Conservation (phyloP, 2,113 vertebrate genomes). For the Chlorodrepanis virens region DNA sequence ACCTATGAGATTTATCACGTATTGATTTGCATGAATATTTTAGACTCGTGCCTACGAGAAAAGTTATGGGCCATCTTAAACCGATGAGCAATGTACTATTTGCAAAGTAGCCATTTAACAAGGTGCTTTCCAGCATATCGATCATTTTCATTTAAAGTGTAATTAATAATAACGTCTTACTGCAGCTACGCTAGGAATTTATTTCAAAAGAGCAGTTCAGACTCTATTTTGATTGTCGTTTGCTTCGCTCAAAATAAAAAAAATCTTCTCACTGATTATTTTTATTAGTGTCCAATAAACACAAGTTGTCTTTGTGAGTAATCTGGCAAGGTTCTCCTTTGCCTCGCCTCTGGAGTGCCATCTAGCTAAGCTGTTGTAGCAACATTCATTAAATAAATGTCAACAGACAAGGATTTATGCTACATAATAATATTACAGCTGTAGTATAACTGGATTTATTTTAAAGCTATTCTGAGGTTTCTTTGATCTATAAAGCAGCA, state of each 20-base stretch:
- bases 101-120: constrained; percentile 36
- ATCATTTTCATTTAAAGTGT: constrained; percentile 17
- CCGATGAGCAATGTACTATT: constrained; percentile 9
- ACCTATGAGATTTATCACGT: constrained; percentile 62
- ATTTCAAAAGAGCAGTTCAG: background rate
- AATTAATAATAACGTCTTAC: background rate
- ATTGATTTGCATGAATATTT: constrained; percentile 66
- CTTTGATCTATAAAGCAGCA: constrained; percentile 42
- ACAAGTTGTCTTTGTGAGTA: background rate
- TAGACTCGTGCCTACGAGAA: background rate
- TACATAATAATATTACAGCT: constrained; percentile 49
- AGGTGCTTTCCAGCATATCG: constrained; percentile 26
- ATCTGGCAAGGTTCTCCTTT: background rate
- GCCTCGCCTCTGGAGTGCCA: constrained; percentile 63
- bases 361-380: constrained; percentile 60
- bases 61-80: constrained; percentile 11
- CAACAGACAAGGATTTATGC: constrained; percentile 61
- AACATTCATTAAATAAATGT: constrained; percentile 56
- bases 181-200: background rate
- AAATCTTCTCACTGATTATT: background rate
- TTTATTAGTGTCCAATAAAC: background rate
- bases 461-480: constrained; percentile 36
- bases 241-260: background rate
- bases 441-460: constrained; percentile 59
- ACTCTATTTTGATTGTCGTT: background rate